phyloP scores from a whole-genome alignment of 2,113 vertebrate genomes.

The Heterochromis multidens region DNA sequence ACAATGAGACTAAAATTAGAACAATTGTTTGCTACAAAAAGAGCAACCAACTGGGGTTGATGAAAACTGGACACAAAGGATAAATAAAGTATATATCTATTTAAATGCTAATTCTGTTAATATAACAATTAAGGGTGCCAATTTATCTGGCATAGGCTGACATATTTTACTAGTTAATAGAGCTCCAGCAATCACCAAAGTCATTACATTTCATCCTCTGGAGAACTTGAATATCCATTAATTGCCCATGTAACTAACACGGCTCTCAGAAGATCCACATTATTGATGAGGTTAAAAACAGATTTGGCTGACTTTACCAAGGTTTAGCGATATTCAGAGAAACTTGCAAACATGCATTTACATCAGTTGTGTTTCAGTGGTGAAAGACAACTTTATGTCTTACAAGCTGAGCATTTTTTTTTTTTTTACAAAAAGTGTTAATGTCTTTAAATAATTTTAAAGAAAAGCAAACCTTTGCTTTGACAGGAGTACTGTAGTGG shows the following conservation, averaged over 20 bases:
- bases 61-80: not conserved
- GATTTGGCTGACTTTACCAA: not conserved
- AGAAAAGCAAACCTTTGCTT: not conserved
- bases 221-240: not conserved
- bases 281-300: not conserved
- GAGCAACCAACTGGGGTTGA: not conserved
- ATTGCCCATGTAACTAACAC: not conserved
- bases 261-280: not conserved
- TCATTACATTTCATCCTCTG: not conserved
- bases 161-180: not conserved
- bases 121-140: not conserved
- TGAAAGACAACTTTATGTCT: not conserved
- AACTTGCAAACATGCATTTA: accelerated
- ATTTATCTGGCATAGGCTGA: not conserved
- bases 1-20: slow-evolving; percentile 24
- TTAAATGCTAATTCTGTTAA: not conserved
- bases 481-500: too few relatives aligned
- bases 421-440: not conserved
- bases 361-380: not conserved
- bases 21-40: slow-evolving; percentile 9
- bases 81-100: not conserved
- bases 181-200: not conserved
- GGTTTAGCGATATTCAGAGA: not conserved
- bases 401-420: accelerated
- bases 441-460: not conserved